Percentiles rank a stretch among this genome's conserved stretches.
These are phyloP conservation scores for Elegia similella DNA, from an alignment of 2,888 invertebrate species.

Conservation along the genomic window DNA sequence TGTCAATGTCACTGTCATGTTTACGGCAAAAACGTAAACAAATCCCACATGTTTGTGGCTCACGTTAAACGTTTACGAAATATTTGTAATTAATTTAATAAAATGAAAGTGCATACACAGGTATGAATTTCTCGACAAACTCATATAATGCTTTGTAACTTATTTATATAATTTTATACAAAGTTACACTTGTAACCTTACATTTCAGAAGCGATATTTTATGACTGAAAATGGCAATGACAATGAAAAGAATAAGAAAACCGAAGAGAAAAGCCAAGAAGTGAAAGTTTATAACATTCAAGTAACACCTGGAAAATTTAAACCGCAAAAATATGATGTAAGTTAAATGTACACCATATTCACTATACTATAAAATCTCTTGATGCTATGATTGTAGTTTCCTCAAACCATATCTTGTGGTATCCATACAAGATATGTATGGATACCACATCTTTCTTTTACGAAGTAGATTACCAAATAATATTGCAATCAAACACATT, in stretches of 20 bases:
- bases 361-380: too few relatives aligned
- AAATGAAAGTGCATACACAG: conserved; percentile 36
- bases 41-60: conserved; percentile 18
- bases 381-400: too few relatives aligned
- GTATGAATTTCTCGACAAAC: conserved; percentile 21
- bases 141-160: not conserved
- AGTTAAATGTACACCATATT: conserved; percentile 14
- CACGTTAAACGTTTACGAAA: not conserved
- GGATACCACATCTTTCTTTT: too few relatives aligned
- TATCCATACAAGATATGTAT: too few relatives aligned
- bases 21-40: conserved; percentile 20
- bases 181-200: not conserved
- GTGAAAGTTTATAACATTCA: conserved; percentile 64
- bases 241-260: conserved; percentile 25
- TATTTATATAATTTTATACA: not conserved
- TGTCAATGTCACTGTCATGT: conserved; percentile 18
- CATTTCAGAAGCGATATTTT: conserved; percentile 59
- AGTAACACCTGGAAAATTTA: conserved; percentile 49
- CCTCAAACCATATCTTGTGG: too few relatives aligned
- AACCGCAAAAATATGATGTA: conserved; percentile 51
- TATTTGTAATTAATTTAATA: not conserved
- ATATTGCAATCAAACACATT: too few relatives aligned
- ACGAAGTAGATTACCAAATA: too few relatives aligned
- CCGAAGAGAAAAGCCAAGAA: conserved; percentile 28
- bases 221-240: conserved; percentile 35